phyloP scores from a whole-genome alignment of 1,140 invertebrate species.

The Pollicipes pollicipes region DNA sequence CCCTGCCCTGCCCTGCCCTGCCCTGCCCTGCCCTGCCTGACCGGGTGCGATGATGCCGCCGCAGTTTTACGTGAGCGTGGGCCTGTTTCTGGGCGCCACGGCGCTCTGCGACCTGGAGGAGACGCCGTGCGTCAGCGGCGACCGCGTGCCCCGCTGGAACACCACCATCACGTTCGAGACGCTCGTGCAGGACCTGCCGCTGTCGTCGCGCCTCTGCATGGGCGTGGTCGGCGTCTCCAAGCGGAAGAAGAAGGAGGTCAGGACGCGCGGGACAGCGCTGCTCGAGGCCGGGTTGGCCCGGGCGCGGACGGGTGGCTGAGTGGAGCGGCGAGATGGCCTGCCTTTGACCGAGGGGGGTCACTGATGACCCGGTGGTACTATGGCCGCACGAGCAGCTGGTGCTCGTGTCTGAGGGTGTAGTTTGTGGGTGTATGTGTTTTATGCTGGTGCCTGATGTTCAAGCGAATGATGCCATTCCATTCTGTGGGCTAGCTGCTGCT shows the following conservation, averaged over 20 bases:
- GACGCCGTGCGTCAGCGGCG: constrained; percentile 32
- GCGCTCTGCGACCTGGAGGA: constrained; percentile 29
- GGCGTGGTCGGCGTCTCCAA: constrained; percentile 35
- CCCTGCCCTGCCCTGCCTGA: constrained; percentile 23
- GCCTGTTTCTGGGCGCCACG: constrained; percentile 39
- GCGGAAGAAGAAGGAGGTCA: constrained; percentile 26
- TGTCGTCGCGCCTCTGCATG: constrained; percentile 34
- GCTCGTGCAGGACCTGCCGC: constrained; percentile 31
- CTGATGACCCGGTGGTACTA: background rate
- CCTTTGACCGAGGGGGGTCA: no score
- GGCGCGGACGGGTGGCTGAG: no score
- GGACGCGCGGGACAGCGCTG: no score
- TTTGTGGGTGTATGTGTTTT: no score
- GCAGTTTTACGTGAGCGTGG: constrained; percentile 35
- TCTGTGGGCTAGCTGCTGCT: no score
- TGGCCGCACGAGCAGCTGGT: no score
- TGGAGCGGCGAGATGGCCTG: no score
- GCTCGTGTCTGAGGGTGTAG: no score
- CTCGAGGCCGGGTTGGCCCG: no score
- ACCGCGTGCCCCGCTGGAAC: constrained; percentile 37
- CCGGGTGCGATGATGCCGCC: constrained; percentile 19
- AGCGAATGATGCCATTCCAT: no score
- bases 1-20: constrained; percentile 31
- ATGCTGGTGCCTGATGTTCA: no score
- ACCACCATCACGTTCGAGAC: constrained; percentile 26